Base-by-base conservation (phyloP, 2,113 vertebrate species). In the Oryzias celebensis region DNA sequence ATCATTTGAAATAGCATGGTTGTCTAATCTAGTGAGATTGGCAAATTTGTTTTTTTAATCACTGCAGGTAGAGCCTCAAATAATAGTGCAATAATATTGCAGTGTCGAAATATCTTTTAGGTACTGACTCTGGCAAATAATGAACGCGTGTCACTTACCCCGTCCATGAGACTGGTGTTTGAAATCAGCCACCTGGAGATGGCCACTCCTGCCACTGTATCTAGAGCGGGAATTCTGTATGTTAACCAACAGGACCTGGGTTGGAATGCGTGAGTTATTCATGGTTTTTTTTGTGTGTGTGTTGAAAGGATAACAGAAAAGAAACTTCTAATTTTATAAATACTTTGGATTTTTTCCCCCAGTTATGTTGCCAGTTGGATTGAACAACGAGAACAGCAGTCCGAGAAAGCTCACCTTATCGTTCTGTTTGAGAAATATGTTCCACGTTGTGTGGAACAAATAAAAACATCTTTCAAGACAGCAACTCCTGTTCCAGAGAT, bases 71-170 rank as follows among this genome's bases (percentile, higher is more conserved):
- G 7, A 55, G 10, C 28, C 13, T 54, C 26, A 64, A 41, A 66
- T 71, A 12, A 28, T 7, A 6, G 26, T 60, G 46, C 5, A 20
- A 22, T 63, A 57, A 55, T 57, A 31, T 59, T 0, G 1, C 53
- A 54, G 48, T 41, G n/a, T 52, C 58, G 2, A 31, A 41, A 60
- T 14, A 12, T 58, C 7, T 71, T 59, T 72, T 68, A 93, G 88
- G 86, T 93, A 59, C 74, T 94, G 49, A 91, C 84, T 31, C 61
- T 93, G 69, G 87, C 90, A 47, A 94, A 84, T 77, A 93, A 94
- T 55, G 81, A 92, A 71, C 88, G 83, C 4, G 82, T 93, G 67
- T 90, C 85, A 2, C 65, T 92, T 50, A 91, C 86, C 0, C 36
- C 88, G 36, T 88, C 85, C 62, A 91, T 91, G 84, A 80, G 91